Evolutionary conservation across 2,797 vertebrate genomes (phyloP).

Genomic region (Crenuchus spilurus): DNA sequence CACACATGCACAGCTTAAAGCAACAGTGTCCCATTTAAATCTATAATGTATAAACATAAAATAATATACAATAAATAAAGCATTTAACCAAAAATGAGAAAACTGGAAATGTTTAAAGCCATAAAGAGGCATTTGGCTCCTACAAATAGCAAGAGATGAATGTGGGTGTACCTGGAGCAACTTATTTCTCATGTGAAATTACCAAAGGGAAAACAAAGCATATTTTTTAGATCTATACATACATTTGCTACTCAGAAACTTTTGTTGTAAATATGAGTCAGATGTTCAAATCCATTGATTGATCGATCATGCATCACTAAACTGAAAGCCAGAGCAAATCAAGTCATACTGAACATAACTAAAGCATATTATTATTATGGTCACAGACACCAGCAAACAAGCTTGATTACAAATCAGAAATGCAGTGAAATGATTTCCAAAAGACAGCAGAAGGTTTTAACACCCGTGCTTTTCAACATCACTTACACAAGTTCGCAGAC

Average conservation of each 20-base stretch:
- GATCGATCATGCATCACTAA: slow-evolving; percentile 25
- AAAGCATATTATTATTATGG: slow-evolving; percentile 31
- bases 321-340: slow-evolving; percentile 26
- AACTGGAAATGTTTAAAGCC: too few species aligned
- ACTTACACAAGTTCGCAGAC: slow-evolving; percentile 36
- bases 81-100: too few species aligned
- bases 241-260: slow-evolving; percentile 14
- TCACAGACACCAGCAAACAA: slow-evolving; percentile 55
- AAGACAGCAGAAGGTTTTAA: slow-evolving; percentile 45
- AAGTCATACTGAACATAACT: slow-evolving; percentile 29
- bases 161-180: neutral
- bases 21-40: too few species aligned
- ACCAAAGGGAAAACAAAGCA: slow-evolving; percentile 51
- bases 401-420: slow-evolving; percentile 38
- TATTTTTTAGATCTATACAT: slow-evolving; percentile 32
- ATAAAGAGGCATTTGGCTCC: too few species aligned
- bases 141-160: neutral
- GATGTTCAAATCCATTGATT: neutral
- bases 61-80: too few species aligned
- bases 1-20: too few species aligned
- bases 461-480: slow-evolving; percentile 55
- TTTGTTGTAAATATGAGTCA: slow-evolving; percentile 33
- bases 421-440: slow-evolving; percentile 6
- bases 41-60: too few species aligned
- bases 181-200: slow-evolving; percentile 24